A percentile compares a stretch with the other conserved stretches of the same genome.
Evolutionary conservation across 2,797 vertebrate species (phyloP).

Genomic region (Bucorvus abyssinicus): DNA sequence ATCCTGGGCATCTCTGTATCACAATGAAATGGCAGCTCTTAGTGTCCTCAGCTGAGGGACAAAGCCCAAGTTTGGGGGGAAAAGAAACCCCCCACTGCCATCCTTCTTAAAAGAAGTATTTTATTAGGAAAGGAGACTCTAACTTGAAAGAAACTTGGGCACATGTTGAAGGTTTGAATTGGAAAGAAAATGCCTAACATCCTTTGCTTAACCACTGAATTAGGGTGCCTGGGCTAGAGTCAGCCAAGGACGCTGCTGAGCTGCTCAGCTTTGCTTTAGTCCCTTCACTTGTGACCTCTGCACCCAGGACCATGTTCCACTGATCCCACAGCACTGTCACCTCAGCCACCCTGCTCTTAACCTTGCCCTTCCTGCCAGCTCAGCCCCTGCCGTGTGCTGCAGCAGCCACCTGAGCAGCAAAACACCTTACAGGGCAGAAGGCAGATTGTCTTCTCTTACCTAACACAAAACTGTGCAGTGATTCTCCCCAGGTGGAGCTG

Average conservation of each 20-base stretch:
- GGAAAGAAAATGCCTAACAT: background rate
- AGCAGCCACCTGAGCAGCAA: background rate
- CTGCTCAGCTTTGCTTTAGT: background rate
- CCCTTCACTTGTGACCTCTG: accelerated
- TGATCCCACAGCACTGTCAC: accelerated
- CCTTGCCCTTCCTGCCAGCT: background rate
- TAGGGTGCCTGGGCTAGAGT: too few species aligned
- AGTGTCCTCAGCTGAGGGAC: background rate
- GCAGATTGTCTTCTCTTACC: background rate
- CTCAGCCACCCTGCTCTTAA: background rate
- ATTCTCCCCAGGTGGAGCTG: background rate
- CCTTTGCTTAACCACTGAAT: background rate
- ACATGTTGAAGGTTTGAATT: background rate
- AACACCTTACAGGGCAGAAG: accelerated
- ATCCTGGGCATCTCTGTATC: too few species aligned
- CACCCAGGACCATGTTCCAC: accelerated
- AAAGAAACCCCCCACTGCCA: accelerated
- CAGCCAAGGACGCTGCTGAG: background rate
- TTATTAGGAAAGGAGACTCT: background rate
- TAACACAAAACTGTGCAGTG: accelerated
- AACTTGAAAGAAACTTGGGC: background rate
- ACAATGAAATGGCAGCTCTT: background rate
- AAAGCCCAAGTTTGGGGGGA: background rate
- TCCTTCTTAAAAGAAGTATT: background rate
- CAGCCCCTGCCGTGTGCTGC: background rate